Evolutionary conservation across 1,140 invertebrate genomes (phyloP).

Genomic region (Calephelis virginiensis): DNA sequence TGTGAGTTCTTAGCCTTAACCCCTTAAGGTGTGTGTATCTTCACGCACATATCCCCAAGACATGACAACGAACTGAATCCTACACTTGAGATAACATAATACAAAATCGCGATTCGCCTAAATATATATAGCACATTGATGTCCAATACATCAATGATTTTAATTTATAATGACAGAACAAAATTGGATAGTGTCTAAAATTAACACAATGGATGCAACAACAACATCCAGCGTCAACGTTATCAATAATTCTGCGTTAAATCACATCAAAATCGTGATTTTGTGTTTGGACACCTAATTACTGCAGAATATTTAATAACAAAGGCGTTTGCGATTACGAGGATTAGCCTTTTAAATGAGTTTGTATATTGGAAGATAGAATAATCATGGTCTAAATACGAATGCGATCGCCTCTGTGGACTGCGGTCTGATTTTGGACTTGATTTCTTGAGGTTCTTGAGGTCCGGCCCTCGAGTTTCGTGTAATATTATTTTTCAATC

Average conservation of each 20-base stretch:
- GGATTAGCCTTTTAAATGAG: not conserved
- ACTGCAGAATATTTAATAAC: slow-evolving; percentile 12
- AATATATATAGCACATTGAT: not conserved
- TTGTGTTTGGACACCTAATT: slow-evolving; percentile 7
- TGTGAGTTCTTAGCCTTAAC: too few relatives aligned
- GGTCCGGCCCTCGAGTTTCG: too few relatives aligned
- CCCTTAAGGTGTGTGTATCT: too few relatives aligned
- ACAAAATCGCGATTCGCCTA: too few relatives aligned
- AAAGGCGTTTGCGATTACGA: slow-evolving; percentile 1
- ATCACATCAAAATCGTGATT: slow-evolving; percentile 11
- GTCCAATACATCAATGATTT: slow-evolving; percentile 12
- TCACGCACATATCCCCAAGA: too few relatives aligned
- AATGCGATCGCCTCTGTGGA: not conserved
- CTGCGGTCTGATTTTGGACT: not conserved
- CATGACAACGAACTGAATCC: too few relatives aligned
- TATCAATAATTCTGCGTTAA: slow-evolving; percentile 17
- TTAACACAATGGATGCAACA: not conserved
- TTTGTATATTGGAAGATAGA: not conserved
- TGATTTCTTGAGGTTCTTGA: too few relatives aligned
- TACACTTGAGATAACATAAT: too few relatives aligned
- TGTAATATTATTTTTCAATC: too few relatives aligned
- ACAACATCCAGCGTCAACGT: slow-evolving; percentile 7
- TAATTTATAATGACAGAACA: not conserved
- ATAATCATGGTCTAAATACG: too few relatives aligned
- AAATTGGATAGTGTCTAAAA: not conserved